These are phyloP conservation scores for Tragelaphus buxtoni DNA, from an alignment of 2,113 vertebrate species.

Conservation along the genomic window DNA sequence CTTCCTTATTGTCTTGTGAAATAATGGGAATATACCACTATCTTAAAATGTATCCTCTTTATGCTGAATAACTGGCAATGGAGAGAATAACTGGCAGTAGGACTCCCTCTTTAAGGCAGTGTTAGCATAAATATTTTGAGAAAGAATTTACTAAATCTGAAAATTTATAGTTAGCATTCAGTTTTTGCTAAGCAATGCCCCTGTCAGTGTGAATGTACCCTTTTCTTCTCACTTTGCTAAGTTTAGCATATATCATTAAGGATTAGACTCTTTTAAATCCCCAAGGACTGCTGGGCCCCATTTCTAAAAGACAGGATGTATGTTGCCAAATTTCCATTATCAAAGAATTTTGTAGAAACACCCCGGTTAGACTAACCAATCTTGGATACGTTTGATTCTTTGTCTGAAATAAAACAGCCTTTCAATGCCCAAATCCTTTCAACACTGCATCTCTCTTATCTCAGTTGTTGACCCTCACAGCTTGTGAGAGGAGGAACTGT, in stretches of 20 bases:
- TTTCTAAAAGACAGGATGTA: not conserved
- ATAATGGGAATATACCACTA: not conserved
- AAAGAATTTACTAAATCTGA: not conserved
- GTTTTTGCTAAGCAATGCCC: not conserved
- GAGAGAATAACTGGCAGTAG: not conserved
- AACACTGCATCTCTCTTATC: not conserved
- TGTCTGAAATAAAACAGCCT: constrained; percentile 12
- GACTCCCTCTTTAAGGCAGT: not conserved
- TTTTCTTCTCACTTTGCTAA: not conserved
- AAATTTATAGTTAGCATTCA: not conserved
- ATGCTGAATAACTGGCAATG: not conserved
- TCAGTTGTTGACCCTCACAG: not conserved
- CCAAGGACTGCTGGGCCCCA: not conserved
- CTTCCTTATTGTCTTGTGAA: not conserved
- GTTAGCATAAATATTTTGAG: not conserved
- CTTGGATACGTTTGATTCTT: not conserved
- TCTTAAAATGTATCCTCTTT: not conserved
- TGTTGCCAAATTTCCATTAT: constrained; percentile 35
- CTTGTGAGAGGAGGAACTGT: not conserved
- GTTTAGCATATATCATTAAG: not conserved
- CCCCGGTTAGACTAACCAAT: not conserved
- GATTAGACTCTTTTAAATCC: not conserved
- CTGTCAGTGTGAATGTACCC: not conserved
- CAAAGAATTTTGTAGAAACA: constrained; percentile 36
- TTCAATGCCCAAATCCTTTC: constrained; percentile 18